phyloP scores from a whole-genome alignment of 2,888 invertebrate genomes.

The Folsomia manolachei region DNA sequence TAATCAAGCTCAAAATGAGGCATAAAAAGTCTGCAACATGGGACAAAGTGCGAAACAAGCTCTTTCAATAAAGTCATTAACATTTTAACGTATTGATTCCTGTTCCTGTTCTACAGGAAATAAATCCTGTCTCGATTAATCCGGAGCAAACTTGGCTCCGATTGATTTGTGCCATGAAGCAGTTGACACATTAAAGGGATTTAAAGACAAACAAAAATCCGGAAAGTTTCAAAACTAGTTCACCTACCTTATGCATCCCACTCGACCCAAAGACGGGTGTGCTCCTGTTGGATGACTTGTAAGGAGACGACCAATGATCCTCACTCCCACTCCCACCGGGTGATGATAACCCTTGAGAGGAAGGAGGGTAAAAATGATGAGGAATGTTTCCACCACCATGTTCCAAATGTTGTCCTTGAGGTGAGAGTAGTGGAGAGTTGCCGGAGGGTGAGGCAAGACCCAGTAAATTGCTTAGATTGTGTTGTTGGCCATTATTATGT shows the following conservation, averaged over 20 bases:
- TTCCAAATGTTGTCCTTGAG: constrained; percentile 32
- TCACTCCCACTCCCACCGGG: constrained; percentile 37
- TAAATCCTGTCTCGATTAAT: too few species aligned
- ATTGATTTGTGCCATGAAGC: background rate
- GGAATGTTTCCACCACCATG: constrained; percentile 40
- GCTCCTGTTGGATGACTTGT: constrained; percentile 35
- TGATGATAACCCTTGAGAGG: constrained; percentile 35
- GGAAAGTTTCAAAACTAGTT: too few species aligned
- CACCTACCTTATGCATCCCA: constrained; percentile 50
- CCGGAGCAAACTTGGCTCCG: background rate
- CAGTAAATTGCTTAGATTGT: constrained; percentile 46
- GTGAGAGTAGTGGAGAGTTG: constrained; percentile 16
- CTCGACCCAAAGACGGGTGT: constrained; percentile 38
- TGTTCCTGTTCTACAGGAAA: background rate
- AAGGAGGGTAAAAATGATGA: constrained; percentile 40
- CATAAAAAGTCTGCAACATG: too few species aligned
- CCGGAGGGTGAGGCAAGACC: constrained; percentile 42
- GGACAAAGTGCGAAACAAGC: too few species aligned
- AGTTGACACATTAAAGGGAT: too few species aligned
- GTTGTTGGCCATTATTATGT: constrained; percentile 45
- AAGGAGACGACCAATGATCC: constrained; percentile 45
- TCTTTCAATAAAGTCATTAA: background rate
- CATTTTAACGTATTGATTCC: background rate
- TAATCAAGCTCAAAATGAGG: too few species aligned
- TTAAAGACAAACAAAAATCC: too few species aligned